Evolutionary conservation across 2,113 vertebrate species (phyloP).

Genomic region (Apeltes quadracus): DNA sequence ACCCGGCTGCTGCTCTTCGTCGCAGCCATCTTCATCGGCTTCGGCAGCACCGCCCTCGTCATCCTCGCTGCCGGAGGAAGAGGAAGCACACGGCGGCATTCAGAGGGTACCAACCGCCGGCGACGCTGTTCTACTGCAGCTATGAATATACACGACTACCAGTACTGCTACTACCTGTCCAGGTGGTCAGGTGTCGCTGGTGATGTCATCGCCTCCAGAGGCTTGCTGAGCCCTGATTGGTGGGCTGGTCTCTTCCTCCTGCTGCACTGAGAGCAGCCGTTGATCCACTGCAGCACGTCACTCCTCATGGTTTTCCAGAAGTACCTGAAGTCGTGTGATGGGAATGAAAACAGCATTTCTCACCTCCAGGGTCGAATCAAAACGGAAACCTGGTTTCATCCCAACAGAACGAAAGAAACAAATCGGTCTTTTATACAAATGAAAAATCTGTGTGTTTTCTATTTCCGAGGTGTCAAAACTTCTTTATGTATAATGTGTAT

Average conservation of each 20-base stretch:
- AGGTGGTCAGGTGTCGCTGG: neutral
- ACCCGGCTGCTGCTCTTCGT: conserved; percentile 9
- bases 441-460: too few relatives aligned
- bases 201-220: neutral
- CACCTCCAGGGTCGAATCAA: neutral
- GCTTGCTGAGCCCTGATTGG: neutral
- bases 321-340: conserved; percentile 45
- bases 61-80: conserved; percentile 16
- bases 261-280: conserved; percentile 62
- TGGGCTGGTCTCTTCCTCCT: conserved; percentile 11
- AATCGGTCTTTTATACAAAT: too few relatives aligned
- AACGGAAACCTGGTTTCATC: too few relatives aligned
- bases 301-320: conserved; percentile 73
- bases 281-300: conserved; percentile 71
- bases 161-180: conserved; percentile 21
- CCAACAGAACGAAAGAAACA: too few relatives aligned
- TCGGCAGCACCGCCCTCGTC: neutral
- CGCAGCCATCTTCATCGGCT: neutral
- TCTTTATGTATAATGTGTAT: too few relatives aligned
- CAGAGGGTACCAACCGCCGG: neutral
- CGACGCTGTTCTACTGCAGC: neutral
- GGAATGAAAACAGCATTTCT: neutral
- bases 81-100: neutral
- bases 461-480: too few relatives aligned
- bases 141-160: neutral